phyloP scores from a whole-genome alignment of 2,888 invertebrate genomes.

The Polietes domitor region DNA sequence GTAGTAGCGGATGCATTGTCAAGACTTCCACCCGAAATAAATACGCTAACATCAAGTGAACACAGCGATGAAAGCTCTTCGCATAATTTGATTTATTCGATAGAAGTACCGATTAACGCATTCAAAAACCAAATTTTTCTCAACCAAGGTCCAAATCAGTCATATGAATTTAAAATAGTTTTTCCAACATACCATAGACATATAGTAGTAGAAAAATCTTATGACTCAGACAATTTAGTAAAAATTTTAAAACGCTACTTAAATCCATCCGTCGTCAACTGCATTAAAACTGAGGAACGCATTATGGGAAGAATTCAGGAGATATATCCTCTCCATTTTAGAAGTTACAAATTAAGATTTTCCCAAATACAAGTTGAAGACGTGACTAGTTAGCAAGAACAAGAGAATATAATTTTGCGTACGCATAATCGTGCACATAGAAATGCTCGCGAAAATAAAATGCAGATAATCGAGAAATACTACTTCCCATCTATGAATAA shows the following conservation, averaged over 20 bases:
- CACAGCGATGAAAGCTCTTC: not conserved
- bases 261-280: not conserved
- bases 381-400: not conserved
- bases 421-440: constrained; percentile 31
- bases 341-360: not conserved
- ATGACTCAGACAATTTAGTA: not conserved
- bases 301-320: not conserved
- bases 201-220: not conserved
- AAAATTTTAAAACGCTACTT: not conserved
- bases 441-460: constrained; percentile 39
- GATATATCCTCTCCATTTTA: not conserved
- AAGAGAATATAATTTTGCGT: constrained; percentile 21
- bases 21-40: constrained; percentile 19
- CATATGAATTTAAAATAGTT: constrained; percentile 4
- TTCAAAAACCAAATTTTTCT: not conserved
- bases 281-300: not conserved
- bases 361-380: not conserved
- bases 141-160: not conserved
- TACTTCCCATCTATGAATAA: not conserved
- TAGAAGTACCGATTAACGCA: not conserved
- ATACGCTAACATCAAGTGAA: not conserved
- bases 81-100: not conserved
- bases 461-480: constrained; percentile 15
- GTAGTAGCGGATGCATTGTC: constrained; percentile 47
- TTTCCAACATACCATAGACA: not conserved